These are phyloP conservation scores for Toxonevra muliebris DNA, from an alignment of 2,888 invertebrate genomes.

Conservation along the genomic window DNA sequence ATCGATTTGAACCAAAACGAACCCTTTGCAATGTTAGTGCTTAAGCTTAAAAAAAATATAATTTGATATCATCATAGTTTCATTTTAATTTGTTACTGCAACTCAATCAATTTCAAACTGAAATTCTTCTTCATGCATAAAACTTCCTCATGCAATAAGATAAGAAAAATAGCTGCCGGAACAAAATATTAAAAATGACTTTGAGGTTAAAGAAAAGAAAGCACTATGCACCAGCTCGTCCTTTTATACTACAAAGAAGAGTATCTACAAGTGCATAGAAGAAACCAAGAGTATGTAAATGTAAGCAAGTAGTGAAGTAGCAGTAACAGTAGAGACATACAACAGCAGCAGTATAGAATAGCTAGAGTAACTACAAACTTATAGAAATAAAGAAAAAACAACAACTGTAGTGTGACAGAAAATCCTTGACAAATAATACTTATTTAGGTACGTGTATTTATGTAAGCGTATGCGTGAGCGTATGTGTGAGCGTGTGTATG, in stretches of 20 bases:
- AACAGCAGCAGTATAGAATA: no score
- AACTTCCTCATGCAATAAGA: background rate
- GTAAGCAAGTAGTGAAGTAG: background rate
- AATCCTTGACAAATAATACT: constrained; percentile 18
- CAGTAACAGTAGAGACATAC: no score
- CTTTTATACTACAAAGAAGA: no score
- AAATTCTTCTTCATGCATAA: no score
- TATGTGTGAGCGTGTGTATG: background rate
- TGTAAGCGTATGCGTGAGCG: background rate
- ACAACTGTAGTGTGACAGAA: constrained; percentile 10
- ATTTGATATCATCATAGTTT: no score
- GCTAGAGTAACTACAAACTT: background rate
- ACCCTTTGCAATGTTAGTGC: no score
- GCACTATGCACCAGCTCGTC: no score
- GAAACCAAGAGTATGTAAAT: background rate
- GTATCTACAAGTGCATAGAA: background rate
- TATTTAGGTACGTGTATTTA: constrained; percentile 14
- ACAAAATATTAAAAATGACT: constrained; percentile 22
- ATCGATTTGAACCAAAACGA: no score
- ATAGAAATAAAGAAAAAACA: background rate
- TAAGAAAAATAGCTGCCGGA: constrained; percentile 23
- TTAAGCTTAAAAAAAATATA: no score
- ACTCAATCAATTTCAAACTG: no score
- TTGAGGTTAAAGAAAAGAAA: background rate
- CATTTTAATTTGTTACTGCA: no score